A percentile compares a stretch with the other conserved stretches of the same genome.
Evolutionary conservation across 2,113 vertebrate genomes (phyloP).

Genomic region (Castor canadensis): DNA sequence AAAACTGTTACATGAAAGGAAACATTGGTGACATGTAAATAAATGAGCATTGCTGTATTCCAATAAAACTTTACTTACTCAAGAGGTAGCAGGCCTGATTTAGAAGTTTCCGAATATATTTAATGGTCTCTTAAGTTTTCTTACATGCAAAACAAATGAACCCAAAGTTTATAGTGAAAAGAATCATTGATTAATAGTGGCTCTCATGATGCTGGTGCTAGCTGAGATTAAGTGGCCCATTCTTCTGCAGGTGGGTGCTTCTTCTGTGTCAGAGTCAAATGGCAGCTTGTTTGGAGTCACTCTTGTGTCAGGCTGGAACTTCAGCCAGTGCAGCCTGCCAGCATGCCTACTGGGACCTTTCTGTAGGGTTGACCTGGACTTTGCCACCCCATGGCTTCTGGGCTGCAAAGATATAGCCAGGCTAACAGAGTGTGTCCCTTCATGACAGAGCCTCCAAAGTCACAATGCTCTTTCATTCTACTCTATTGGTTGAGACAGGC

Average conservation of each 20-base stretch:
- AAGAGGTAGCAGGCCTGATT: neutral
- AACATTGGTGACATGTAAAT: neutral
- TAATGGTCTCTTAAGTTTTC: too few relatives aligned
- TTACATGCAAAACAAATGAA: too few relatives aligned
- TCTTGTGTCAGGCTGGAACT: neutral
- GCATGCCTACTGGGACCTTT: neutral
- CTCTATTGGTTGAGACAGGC: neutral
- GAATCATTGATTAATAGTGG: neutral
- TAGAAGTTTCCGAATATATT: too few relatives aligned
- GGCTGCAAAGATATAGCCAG: neutral
- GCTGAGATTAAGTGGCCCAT: neutral
- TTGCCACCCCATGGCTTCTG: neutral
- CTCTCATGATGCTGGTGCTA: neutral
- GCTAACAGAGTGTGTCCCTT: neutral
- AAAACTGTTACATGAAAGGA: neutral
- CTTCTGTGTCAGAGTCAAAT: neutral
- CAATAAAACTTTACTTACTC: neutral
- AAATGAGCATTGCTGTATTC: neutral
- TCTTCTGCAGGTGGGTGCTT: neutral
- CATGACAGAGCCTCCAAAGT: neutral
- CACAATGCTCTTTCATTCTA: rapidly evolving
- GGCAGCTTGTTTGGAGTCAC: neutral
- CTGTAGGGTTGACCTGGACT: neutral
- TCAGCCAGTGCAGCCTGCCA: neutral
- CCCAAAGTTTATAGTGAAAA: neutral